These are phyloP conservation scores for Drosophila leonis DNA, from an alignment of 2,888 invertebrate species.

Conservation along the genomic window DNA sequence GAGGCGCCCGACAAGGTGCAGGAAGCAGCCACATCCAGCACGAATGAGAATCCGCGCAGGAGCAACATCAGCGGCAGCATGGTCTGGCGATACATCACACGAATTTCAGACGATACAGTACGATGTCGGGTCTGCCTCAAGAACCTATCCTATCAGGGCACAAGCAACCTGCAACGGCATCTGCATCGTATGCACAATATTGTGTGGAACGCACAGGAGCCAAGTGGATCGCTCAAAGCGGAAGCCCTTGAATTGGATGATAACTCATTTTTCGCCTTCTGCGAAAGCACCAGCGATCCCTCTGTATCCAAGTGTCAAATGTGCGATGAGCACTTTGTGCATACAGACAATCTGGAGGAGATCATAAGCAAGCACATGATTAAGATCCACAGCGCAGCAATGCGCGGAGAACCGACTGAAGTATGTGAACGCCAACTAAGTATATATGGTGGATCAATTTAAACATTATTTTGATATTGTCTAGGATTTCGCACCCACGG, in stretches of 20 bases:
- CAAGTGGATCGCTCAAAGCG: neutral
- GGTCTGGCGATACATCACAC: constrained; percentile 75
- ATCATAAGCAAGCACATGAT: constrained; percentile 41
- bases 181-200: constrained; percentile 80
- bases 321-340: constrained; percentile 67
- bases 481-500: constrained; percentile 22
- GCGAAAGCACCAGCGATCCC: constrained; percentile 33
- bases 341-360: constrained; percentile 49
- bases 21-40: constrained; percentile 53
- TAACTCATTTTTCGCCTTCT: constrained; percentile 38
- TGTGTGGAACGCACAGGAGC: constrained; percentile 39
- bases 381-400: constrained; percentile 50
- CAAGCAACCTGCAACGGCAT: constrained; percentile 78
- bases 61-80: constrained; percentile 56
- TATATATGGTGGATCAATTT: neutral
- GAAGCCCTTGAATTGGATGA: constrained; percentile 28
- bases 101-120: constrained; percentile 69
- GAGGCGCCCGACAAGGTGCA: constrained; percentile 31
- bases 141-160: constrained; percentile 77
- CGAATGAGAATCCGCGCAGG: constrained; percentile 23
- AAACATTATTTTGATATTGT: neutral
- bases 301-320: constrained; percentile 65
- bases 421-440: constrained; percentile 27
- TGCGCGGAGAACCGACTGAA: constrained; percentile 25
- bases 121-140: constrained; percentile 76